A percentile compares a stretch with the other conserved stretches of the same genome.
Conservation (phyloP, 2,888 invertebrate genomes). For the Eupithecia centaureata region DNA sequence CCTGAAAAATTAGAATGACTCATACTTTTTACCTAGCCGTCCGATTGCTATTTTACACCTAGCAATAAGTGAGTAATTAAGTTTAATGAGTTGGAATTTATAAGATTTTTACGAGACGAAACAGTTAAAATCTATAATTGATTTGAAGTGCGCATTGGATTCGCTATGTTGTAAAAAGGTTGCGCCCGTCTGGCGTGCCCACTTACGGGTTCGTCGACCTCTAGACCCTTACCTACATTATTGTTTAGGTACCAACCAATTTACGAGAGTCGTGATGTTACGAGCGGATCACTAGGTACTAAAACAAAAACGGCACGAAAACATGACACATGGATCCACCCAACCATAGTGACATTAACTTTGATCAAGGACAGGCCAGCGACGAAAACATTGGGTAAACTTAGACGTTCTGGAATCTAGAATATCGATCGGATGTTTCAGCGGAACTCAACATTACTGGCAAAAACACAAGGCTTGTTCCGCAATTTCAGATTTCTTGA, state of each 20-base stretch:
- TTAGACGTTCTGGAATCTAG: slow-evolving; percentile 28
- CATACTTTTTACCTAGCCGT: background rate
- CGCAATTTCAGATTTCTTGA: slow-evolving; percentile 6
- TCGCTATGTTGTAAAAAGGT: slow-evolving; percentile 31
- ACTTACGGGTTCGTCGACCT: slow-evolving; percentile 40
- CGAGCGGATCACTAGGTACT: slow-evolving; percentile 47
- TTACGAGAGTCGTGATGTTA: slow-evolving; percentile 46
- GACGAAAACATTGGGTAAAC: slow-evolving; percentile 34
- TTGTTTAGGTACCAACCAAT: slow-evolving; percentile 29
- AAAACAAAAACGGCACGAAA: slow-evolving; percentile 50
- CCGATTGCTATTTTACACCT: background rate
- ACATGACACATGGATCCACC: slow-evolving; percentile 49
- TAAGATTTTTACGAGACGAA: slow-evolving; percentile 13
- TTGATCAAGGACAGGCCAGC: slow-evolving; percentile 52
- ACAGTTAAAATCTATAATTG: slow-evolving; percentile 2
- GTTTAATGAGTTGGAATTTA: slow-evolving; percentile 2
- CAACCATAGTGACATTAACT: slow-evolving; percentile 43
- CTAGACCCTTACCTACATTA: slow-evolving; percentile 9
- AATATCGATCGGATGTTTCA: slow-evolving; percentile 31
- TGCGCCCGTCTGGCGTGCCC: slow-evolving; percentile 36
- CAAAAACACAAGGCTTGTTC: slow-evolving; percentile 8
- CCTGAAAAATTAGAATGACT: background rate
- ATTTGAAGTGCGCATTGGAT: slow-evolving; percentile 17
- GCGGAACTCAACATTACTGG: slow-evolving; percentile 13
- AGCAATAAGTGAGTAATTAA: background rate